Evolutionary conservation across 2,113 vertebrate genomes (phyloP).

Genomic region (Lichenostomus cassidix): DNA sequence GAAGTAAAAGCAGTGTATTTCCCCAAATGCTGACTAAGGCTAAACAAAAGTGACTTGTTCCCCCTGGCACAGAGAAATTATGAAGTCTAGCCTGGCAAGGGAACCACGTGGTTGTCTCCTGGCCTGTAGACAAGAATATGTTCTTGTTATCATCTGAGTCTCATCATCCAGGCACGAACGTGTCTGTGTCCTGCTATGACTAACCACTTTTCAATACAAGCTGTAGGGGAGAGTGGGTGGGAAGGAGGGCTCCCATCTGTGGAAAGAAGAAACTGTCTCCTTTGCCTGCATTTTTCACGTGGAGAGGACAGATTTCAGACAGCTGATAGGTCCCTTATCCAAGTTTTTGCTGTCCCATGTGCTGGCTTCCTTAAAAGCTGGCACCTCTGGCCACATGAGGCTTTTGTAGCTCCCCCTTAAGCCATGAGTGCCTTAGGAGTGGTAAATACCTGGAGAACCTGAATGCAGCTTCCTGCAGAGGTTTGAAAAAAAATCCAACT

Average conservation of each 20-base stretch:
- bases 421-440: neutral
- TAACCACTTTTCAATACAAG: conserved; percentile 3
- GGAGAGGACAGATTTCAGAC: neutral
- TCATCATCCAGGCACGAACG: neutral
- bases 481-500: neutral
- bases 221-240: neutral
- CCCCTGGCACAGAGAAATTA: neutral
- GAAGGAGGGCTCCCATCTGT: neutral
- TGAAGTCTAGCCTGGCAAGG: neutral
- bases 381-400: neutral
- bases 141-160: conserved; percentile 11
- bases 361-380: neutral
- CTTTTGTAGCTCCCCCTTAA: neutral
- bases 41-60: neutral
- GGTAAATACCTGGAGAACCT: neutral
- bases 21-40: neutral
- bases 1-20: neutral
- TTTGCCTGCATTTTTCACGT: neutral
- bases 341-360: neutral
- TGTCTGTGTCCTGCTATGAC: conserved; percentile 19
- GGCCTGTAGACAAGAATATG: neutral
- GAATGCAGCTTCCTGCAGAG: neutral
- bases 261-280: neutral
- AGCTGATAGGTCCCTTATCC: neutral
- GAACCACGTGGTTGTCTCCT: neutral